phyloP scores from a whole-genome alignment of 2,888 invertebrate species.

The Coelinius sp. region DNA sequence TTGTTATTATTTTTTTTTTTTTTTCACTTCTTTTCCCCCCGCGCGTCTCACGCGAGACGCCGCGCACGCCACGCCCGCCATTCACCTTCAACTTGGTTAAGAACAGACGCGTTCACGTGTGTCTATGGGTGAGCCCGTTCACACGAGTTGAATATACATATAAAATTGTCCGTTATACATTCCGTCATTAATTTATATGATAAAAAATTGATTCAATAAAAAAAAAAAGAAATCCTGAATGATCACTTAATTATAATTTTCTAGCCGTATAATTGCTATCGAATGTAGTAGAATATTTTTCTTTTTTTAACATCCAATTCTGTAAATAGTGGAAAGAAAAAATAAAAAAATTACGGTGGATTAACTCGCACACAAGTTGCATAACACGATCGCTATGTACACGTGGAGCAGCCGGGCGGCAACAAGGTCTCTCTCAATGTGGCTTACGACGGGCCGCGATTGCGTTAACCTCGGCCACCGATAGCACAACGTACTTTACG shows the following conservation, averaged over 20 bases:
- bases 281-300: slow-evolving; percentile 4
- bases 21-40: slow-evolving; percentile 11
- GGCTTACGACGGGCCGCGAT: slow-evolving; percentile 41
- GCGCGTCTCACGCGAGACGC: slow-evolving; percentile 33
- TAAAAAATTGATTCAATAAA: neutral
- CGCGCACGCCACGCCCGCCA: slow-evolving; percentile 66
- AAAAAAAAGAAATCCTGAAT: neutral
- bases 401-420: slow-evolving; percentile 47
- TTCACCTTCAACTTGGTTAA: slow-evolving; percentile 70
- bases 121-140: slow-evolving; percentile 44
- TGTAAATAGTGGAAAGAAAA: neutral
- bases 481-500: slow-evolving; percentile 18
- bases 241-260: slow-evolving; percentile 8
- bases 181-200: neutral
- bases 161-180: slow-evolving; percentile 10
- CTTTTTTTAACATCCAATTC: neutral
- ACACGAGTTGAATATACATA: slow-evolving; percentile 29
- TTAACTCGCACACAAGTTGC: slow-evolving; percentile 51
- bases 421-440: slow-evolving; percentile 37
- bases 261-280: neutral
- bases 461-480: slow-evolving; percentile 41
- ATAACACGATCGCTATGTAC: slow-evolving; percentile 54
- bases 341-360: neutral
- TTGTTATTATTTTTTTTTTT: slow-evolving; percentile 27
- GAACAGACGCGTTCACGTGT: slow-evolving; percentile 47